phyloP scores from a whole-genome alignment of 2,888 invertebrate species.

The Macrophya alboannulata region DNA sequence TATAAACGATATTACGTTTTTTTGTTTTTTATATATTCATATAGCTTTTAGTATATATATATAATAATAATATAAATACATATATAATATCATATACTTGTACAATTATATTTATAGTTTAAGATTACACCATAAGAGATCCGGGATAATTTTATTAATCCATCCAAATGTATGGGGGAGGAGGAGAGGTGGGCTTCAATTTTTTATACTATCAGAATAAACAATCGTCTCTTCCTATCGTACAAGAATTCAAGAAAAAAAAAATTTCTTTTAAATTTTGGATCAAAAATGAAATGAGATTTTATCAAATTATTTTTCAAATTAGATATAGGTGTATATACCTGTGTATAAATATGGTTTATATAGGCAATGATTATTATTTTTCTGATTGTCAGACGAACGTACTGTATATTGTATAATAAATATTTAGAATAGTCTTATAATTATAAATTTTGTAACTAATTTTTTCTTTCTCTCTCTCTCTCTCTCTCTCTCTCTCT shows the following conservation, averaged over 20 bases:
- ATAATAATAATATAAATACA: too few relatives aligned
- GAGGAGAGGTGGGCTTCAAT: neutral
- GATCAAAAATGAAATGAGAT: too few relatives aligned
- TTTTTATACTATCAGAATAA: neutral
- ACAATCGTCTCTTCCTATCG: neutral
- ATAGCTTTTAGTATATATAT: too few relatives aligned
- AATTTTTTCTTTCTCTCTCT: neutral
- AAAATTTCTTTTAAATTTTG: neutral
- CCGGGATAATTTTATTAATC: neutral
- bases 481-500: neutral
- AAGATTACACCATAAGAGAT: neutral
- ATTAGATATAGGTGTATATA: too few relatives aligned
- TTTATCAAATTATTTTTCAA: too few relatives aligned
- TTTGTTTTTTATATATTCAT: too few relatives aligned
- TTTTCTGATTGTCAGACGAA: conserved; percentile 18
- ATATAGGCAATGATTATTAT: too few relatives aligned
- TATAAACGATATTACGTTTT: too few relatives aligned
- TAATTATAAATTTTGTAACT: too few relatives aligned
- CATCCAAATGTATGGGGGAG: neutral
- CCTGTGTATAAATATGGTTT: too few relatives aligned
- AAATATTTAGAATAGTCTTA: neutral
- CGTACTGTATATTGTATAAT: neutral
- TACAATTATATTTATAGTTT: neutral
- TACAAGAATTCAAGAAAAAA: neutral
- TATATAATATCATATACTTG: neutral